Base-by-base conservation (phyloP, 1,140 invertebrate species). In the Adelges cooleyi region DNA sequence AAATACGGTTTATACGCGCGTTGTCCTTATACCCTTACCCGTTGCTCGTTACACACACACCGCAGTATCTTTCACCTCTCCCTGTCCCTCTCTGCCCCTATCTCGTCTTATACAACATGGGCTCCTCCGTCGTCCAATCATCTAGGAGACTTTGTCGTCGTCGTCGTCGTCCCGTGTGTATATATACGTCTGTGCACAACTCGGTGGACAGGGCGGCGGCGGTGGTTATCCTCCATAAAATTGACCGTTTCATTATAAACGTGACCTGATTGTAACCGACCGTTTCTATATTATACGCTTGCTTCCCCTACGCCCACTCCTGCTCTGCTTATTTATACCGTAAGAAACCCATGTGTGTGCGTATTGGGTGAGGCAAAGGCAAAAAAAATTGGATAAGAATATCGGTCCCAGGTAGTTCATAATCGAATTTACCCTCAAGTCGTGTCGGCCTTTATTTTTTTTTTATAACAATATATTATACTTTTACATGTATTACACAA, bases 191-290 rank as follows among this genome's bases (percentile, higher is more conserved):
- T 13, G 29, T 22, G 8, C 11, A 15, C 22, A 40, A 17, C 38
- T 22, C 6, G 2, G 18, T n/a, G 38, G 33, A 4, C 3, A 11
- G 36, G 10, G 13, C 15, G 3, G 0, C 3, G 33, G 33, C 6
- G 22, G 23, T 25, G 23, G 40, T 59, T 62, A 62, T 62, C 56
- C 56, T 33, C 42, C 56, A 46, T 62, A 62, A 62, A 62, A 62
- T 62, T 62, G 56, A 62, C 56, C 56, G 56, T 62, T 62, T 62
- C 56, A 62, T 62, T 62, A 62, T 62, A 48, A 62, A 62, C 56
- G 56, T 62, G 56, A 62, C 56, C 56, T 46, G 56, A 48, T 48
- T 46, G 56, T 62, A 48, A 62, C 56, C 42, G 56, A 40, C 5
- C 29, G 29, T 33, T 11, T 11, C 56, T 62, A n/a, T n/a, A n/a